Conservation (phyloP, 1,140 invertebrate genomes). For the Zaprionus gabonicus region DNA sequence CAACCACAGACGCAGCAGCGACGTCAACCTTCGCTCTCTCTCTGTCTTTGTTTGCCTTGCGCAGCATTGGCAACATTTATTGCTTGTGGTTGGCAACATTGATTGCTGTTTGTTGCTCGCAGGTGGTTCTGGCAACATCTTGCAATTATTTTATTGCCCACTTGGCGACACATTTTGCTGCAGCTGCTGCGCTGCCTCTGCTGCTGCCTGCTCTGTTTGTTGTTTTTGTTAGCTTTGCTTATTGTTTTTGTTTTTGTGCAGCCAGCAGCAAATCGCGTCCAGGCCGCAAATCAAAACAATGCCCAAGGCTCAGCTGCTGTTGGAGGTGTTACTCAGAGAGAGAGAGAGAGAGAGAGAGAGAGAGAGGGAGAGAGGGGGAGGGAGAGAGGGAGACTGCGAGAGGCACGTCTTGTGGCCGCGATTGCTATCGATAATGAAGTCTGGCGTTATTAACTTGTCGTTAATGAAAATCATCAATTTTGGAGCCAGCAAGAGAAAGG, state of each 20-base stretch:
- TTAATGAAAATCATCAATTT: slow-evolving; percentile 81
- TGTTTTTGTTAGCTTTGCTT: slow-evolving; percentile 2
- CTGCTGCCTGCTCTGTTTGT: slow-evolving; percentile 11
- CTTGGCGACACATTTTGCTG: slow-evolving; percentile 40
- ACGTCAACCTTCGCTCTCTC: background rate
- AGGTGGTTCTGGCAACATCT: slow-evolving; percentile 13
- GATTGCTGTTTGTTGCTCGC: background rate
- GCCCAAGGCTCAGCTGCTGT: slow-evolving; percentile 10
- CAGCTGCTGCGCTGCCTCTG: slow-evolving; percentile 12
- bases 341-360: background rate
- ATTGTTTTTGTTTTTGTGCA: slow-evolving; percentile 10
- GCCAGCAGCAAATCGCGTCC: slow-evolving; percentile 32
- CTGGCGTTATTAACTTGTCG: slow-evolving; percentile 74
- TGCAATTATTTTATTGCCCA: slow-evolving; percentile 38
- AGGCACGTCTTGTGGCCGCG: slow-evolving; percentile 25
- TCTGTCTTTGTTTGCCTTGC: slow-evolving; percentile 36
- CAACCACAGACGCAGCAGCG: too few species aligned
- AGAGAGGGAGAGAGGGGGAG: too few species aligned
- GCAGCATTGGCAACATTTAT: slow-evolving; percentile 50
- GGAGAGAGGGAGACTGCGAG: background rate
- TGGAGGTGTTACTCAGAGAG: slow-evolving; percentile 1
- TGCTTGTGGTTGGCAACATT: slow-evolving; percentile 36
- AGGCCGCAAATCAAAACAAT: slow-evolving; percentile 46
- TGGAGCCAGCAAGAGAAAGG: slow-evolving; percentile 13
- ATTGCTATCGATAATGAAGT: slow-evolving; percentile 68